A percentile compares a stretch with the other conserved stretches of the same genome.
Conservation (phyloP, 2,113 vertebrate species). For the Neodontobutis hainanensis region DNA sequence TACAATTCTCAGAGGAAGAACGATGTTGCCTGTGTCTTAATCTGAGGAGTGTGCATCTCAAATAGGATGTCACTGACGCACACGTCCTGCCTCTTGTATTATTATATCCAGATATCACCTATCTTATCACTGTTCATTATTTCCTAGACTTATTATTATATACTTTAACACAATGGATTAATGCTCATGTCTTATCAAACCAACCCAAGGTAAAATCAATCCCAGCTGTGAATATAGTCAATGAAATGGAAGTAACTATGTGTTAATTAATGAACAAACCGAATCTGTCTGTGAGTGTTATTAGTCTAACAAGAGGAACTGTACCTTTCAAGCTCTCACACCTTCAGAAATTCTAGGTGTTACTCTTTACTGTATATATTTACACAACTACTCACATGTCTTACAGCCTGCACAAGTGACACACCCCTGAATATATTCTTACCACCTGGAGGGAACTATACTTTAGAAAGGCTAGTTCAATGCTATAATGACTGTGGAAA, state of each 20-base stretch:
- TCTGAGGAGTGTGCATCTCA: neutral
- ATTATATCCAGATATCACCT: slow-evolving; percentile 1
- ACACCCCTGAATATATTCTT: neutral
- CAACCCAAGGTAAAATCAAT: neutral
- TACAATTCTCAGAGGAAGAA: neutral
- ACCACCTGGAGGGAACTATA: neutral
- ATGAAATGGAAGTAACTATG: neutral
- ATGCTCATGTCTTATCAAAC: neutral
- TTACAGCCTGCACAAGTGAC: neutral
- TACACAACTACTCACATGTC: neutral
- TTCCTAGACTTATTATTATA: slow-evolving; percentile 18
- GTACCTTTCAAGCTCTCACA: neutral
- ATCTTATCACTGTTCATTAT: slow-evolving; percentile 14
- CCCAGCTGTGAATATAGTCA: neutral
- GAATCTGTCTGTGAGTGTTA: neutral
- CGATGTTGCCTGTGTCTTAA: neutral
- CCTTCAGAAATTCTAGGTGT: neutral
- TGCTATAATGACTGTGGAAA: slow-evolving; percentile 9
- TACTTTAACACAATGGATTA: neutral
- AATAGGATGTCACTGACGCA: neutral
- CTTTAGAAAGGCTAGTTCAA: no score
- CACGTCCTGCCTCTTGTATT: neutral
- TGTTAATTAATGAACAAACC: slow-evolving; percentile 19
- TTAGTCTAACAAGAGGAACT: slow-evolving; percentile 10
- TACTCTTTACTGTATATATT: neutral